Conservation (phyloP, 2,888 invertebrate genomes). For the Thysanoteuthis rhombus region DNA sequence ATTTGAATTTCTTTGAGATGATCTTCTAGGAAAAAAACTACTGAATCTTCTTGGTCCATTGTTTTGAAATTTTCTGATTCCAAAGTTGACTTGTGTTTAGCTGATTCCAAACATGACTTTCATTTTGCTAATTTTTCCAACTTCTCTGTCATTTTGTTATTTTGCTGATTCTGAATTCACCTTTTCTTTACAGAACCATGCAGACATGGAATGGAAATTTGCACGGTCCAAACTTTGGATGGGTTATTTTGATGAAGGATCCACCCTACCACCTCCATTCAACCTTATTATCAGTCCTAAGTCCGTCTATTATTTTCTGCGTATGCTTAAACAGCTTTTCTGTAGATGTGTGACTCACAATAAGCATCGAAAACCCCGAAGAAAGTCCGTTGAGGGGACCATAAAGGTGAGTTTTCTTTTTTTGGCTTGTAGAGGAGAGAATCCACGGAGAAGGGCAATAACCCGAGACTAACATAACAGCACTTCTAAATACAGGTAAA, state of each 20-base stretch:
- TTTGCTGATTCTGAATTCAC: not conserved
- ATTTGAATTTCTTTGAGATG: too few relatives aligned
- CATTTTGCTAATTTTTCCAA: too few relatives aligned
- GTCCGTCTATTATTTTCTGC: conserved; percentile 61
- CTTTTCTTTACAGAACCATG: conserved; percentile 69
- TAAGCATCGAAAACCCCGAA: conserved; percentile 32
- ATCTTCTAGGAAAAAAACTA: too few relatives aligned
- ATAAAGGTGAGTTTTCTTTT: conserved; percentile 48
- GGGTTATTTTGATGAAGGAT: conserved; percentile 73
- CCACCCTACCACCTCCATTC: conserved; percentile 72
- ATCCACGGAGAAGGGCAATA: too few relatives aligned
- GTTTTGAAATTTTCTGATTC: not conserved
- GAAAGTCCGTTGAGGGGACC: conserved; percentile 50
- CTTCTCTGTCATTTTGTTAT: too few relatives aligned
- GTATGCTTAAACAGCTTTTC: conserved; percentile 44
- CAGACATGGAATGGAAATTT: conserved; percentile 73
- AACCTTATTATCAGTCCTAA: conserved; percentile 73
- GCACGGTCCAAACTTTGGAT: conserved; percentile 73
- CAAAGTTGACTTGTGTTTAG: not conserved
- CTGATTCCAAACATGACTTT: not conserved
- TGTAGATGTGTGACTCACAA: conserved; percentile 36
- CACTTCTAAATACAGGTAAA: too few relatives aligned
- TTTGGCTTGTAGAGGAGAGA: not conserved
- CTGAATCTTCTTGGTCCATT: too few relatives aligned
- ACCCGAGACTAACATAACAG: too few relatives aligned